Evolutionary conservation across 1,140 invertebrate genomes (phyloP).

Genomic region (Saccostrea echinata): DNA sequence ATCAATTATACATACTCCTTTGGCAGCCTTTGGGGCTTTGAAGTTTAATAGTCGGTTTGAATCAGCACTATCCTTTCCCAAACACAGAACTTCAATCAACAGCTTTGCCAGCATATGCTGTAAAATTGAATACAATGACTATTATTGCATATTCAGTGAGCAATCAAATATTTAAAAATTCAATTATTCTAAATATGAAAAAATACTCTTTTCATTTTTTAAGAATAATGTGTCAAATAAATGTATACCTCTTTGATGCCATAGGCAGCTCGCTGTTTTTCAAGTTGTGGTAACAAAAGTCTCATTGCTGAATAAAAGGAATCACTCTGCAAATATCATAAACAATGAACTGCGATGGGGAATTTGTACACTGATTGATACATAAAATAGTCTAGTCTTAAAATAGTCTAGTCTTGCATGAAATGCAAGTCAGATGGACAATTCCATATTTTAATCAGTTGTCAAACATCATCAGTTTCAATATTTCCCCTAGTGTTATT

Average conservation of each 20-base stretch:
- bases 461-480: no score
- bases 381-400: background rate
- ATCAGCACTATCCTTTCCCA: conserved; percentile 85
- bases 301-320: conserved; percentile 87
- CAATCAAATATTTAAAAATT: background rate
- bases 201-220: no score
- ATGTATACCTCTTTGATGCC: conserved; percentile 78
- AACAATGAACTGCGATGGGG: conserved; percentile 38
- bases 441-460: no score
- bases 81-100: conserved; percentile 85
- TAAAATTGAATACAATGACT: conserved; percentile 50
- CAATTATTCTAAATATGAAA: background rate
- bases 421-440: no score
- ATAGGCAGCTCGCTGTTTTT: conserved; percentile 79
- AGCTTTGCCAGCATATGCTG: conserved; percentile 84
- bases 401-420: background rate
- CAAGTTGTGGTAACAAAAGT: conserved; percentile 86
- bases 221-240: background rate
- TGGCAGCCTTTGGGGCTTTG: conserved; percentile 78
- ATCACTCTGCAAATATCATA: conserved; percentile 73
- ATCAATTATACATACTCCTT: conserved; percentile 75
- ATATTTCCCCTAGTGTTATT: no score
- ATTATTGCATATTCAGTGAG: background rate
- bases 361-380: background rate
- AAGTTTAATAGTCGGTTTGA: conserved; percentile 85